Evolutionary conservation across 2,888 invertebrate species (phyloP).

Genomic region (Conchocele bisecta): DNA sequence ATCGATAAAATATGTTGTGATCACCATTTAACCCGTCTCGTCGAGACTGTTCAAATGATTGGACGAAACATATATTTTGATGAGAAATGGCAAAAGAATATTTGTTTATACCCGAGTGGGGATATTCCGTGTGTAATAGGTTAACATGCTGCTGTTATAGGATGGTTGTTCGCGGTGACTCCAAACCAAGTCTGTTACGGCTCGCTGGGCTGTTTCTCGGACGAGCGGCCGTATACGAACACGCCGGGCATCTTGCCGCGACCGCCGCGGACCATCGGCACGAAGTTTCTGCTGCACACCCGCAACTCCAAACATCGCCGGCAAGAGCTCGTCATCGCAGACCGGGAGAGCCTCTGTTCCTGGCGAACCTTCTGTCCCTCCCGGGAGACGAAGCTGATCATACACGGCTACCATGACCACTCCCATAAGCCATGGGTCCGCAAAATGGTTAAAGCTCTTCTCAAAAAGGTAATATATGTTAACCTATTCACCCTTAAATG

Average conservation of each 20-base stretch:
- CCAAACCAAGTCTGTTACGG: slow-evolving; percentile 5
- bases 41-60: no score
- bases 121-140: no score
- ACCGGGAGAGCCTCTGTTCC: slow-evolving; percentile 19
- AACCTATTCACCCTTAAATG: no score
- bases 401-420: slow-evolving; percentile 58
- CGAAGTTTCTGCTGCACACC: background rate
- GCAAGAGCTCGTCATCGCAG: slow-evolving; percentile 25
- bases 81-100: no score
- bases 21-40: no score
- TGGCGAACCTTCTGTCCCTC: slow-evolving; percentile 34
- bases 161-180: slow-evolving; percentile 31
- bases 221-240: background rate
- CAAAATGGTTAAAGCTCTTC: slow-evolving; percentile 50
- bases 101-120: no score
- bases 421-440: slow-evolving; percentile 44
- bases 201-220: background rate
- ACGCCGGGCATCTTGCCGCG: background rate
- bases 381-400: slow-evolving; percentile 45
- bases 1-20: no score
- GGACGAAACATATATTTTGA: no score
- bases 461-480: slow-evolving; percentile 54
- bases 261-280: background rate
- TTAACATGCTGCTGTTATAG: slow-evolving; percentile 4
- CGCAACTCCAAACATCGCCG: slow-evolving; percentile 19